Evolutionary conservation across 1,140 invertebrate species (phyloP).

Genomic region (Ceratitis capitata): DNA sequence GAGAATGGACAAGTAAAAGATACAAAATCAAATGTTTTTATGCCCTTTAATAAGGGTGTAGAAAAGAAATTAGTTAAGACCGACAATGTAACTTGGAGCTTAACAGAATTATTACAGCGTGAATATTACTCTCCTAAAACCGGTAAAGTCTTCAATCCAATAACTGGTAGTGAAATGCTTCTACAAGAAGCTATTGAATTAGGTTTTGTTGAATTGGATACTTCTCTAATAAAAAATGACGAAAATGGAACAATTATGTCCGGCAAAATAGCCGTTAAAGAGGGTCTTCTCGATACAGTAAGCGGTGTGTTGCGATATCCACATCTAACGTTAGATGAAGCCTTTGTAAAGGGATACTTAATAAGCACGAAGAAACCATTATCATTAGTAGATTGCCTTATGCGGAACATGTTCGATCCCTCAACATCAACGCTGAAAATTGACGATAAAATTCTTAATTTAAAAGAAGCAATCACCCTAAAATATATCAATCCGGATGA

Average conservation of each 20-base stretch:
- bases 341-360: slow-evolving; percentile 80
- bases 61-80: slow-evolving; percentile 76
- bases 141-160: slow-evolving; percentile 83
- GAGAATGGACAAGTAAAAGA: slow-evolving; percentile 75
- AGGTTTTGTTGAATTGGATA: slow-evolving; percentile 77
- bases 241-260: slow-evolving; percentile 74
- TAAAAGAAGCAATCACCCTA: slow-evolving; percentile 83
- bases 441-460: slow-evolving; percentile 76
- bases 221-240: slow-evolving; percentile 79
- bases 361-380: slow-evolving; percentile 79
- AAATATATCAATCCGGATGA: slow-evolving; percentile 79
- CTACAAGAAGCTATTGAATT: slow-evolving; percentile 77
- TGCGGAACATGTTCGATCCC: slow-evolving; percentile 82
- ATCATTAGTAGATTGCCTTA: slow-evolving; percentile 86
- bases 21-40: slow-evolving; percentile 73
- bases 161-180: slow-evolving; percentile 77
- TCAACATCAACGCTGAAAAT: slow-evolving; percentile 79
- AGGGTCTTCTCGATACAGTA: slow-evolving; percentile 76
- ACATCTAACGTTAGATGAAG: slow-evolving; percentile 77
- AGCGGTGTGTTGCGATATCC: slow-evolving; percentile 76
- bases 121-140: slow-evolving; percentile 81
- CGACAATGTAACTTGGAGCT: slow-evolving; percentile 74
- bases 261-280: slow-evolving; percentile 75
- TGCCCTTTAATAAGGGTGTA: slow-evolving; percentile 77
- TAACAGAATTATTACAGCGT: slow-evolving; percentile 80